Base-by-base conservation (phyloP, 2,888 invertebrate genomes). In the Polietes domitor region DNA sequence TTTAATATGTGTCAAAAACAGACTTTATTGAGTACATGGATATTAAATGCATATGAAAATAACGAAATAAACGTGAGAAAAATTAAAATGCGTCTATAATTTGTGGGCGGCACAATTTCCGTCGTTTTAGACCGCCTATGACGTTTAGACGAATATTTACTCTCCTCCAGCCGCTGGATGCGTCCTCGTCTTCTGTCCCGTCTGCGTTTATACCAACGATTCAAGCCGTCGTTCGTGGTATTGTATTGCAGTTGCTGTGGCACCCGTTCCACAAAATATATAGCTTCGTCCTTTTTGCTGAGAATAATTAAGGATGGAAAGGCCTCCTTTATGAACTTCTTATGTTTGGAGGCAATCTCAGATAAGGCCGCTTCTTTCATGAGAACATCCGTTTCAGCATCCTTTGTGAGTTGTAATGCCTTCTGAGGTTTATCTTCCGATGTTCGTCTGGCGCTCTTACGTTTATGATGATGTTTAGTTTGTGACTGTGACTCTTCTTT, bases 291-390 rank as follows among this genome's bases (percentile, higher is more conserved):
- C 21, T 53, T 12, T 21, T 73, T 63, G 32, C 41, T 71, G 50
- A 53, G 63, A 10, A 78, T 26, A 41, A 78, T 78, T 55, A 53
- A 19, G 15, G 28, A 12, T 6, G 50, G 41, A 24, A 50, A 43
- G 21, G n/a, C 43, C 2, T 47, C 17, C 15, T 28, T 4, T 2
- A 41, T 19, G 5, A 58, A 70, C 15, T 21, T 37, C 12, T n/a
- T 37, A 12, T 43, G 55, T 41, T 12, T 50, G 53, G 21, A 1
- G 6, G 21, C 12, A 47, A 61, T 61, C n/a, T 61, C 55, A 3
- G 50, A 32, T 3, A 19, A 32, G 72, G 72, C n/a, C 2, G 50
- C 6, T 21, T 55, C 53, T 32, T 17, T 53, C 19, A 12, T 12
- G 17, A 37, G 53, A 12, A 47, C n/a, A 47, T 47, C 47, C 2